Base-by-base conservation (phyloP, 2,888 invertebrate species). In the Salpingus planirostris region DNA sequence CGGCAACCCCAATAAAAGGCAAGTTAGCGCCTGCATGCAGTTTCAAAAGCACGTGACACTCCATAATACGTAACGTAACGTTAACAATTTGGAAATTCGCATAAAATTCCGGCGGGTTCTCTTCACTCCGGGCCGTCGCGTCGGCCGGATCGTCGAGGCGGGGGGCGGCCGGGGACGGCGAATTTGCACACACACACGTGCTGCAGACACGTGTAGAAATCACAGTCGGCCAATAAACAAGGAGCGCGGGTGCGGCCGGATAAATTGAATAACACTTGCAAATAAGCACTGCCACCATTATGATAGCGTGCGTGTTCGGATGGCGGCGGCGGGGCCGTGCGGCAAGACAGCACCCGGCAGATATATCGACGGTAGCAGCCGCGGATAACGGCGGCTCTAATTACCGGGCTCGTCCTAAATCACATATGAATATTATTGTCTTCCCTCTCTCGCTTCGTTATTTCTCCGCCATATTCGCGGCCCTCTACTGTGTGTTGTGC, bases 191-290 rank as follows among this genome's bases (percentile, higher is more conserved):
- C 14, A 11, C 52, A 54, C 62, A 60, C 59, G 60, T 60, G 62
- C 52, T 48, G 35, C 43, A 55, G 58, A 58, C 59, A 60, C 59
- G 60, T 60, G 60, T 57, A 60, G 60, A 57, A 60, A 62, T 61
- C 62, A 60, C 61, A 59, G 57, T 45, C 52, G 46, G 52, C 59
- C 60, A 59, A 64, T 64, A 64, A 64, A 62, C 63, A 61, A 60
- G 50, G 46, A 48, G 56, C 56, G 56, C 55, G 59, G 57, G 60
- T 62, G 60, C 57, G 61, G 59, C 59, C 60, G 58, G 62, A 65
- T 66, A 66, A 65, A 65, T 66, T 63, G 63, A 63, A 60, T 62
- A 60, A 64, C 66, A 65, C 63, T 66, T 66, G 66, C 64, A 62
- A 63, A 64, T 65, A 65, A 65, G 65, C 63, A 59, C 64, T 55